Percentiles rank a stretch among this genome's conserved stretches.
Conservation (phyloP, 2,888 invertebrate genomes). For the Gibbula magus region DNA sequence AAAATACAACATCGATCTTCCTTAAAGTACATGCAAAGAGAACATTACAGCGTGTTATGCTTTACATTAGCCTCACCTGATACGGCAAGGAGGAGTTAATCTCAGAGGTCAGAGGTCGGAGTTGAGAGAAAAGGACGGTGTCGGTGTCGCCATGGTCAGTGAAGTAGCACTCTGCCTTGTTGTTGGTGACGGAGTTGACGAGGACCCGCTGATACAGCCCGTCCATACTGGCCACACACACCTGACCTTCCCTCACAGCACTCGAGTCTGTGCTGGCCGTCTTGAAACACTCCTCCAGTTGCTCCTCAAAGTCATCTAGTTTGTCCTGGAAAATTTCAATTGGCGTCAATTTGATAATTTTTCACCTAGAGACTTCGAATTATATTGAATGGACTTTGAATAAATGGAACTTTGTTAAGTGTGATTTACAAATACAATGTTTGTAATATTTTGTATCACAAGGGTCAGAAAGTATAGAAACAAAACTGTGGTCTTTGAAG, state of each 20-base stretch:
- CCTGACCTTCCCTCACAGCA: constrained; percentile 41
- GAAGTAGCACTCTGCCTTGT: constrained; percentile 50
- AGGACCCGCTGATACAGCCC: constrained; percentile 54
- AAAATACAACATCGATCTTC: too few species aligned
- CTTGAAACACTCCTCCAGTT: constrained; percentile 48
- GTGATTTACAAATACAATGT: too few species aligned
- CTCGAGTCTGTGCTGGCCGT: constrained; percentile 25
- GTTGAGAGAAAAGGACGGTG: constrained; percentile 41
- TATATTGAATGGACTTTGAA: too few species aligned
- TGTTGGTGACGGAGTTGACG: neutral
- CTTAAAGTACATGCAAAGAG: too few species aligned
- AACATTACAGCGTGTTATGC: too few species aligned
- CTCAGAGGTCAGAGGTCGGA: constrained; percentile 49
- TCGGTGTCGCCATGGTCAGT: constrained; percentile 65
- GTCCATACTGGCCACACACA: constrained; percentile 56
- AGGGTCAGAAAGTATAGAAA: too few species aligned
- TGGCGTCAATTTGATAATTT: too few species aligned
- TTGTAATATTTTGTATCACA: too few species aligned
- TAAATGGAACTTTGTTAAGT: too few species aligned
- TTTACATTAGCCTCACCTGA: constrained; percentile 45
- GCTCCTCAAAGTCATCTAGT: constrained; percentile 50
- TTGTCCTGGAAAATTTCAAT: constrained; percentile 42
- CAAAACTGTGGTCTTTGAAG: too few species aligned
- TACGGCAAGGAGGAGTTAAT: constrained; percentile 55
- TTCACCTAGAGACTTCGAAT: too few species aligned